These are phyloP conservation scores for Centroberyx gerrardi DNA, from an alignment of 2,797 vertebrate genomes.

Conservation along the genomic window DNA sequence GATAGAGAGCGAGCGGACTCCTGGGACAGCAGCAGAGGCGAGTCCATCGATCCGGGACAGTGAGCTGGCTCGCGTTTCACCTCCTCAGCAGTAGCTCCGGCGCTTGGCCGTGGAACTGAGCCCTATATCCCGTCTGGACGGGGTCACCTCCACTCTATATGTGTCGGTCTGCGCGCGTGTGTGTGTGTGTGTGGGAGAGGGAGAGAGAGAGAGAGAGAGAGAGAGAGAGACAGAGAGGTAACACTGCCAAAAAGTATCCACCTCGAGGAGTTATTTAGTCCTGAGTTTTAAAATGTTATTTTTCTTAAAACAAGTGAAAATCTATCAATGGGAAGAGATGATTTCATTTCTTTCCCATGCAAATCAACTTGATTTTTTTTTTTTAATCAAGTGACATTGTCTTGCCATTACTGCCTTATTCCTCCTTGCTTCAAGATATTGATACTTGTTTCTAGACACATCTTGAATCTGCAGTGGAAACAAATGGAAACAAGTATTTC, in stretches of 20 bases:
- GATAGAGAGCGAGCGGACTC: conserved; percentile 73
- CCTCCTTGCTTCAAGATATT: too few species aligned
- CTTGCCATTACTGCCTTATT: too few species aligned
- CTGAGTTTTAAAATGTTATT: too few species aligned
- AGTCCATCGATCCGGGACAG: conserved; percentile 81
- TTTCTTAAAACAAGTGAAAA: too few species aligned
- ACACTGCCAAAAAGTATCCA: background rate
- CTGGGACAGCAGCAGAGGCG: conserved; percentile 72
- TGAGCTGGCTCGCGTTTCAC: conserved; percentile 78
- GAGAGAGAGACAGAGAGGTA: conserved; percentile 19
- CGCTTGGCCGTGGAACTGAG: conserved; percentile 72
- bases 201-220: conserved; percentile 20
- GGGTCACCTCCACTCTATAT: conserved; percentile 77
- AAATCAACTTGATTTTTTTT: too few species aligned
- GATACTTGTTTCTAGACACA: too few species aligned
- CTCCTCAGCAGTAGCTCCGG: conserved; percentile 76
- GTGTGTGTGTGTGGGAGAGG: conserved; percentile 17
- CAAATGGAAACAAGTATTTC: too few species aligned
- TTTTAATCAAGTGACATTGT: too few species aligned
- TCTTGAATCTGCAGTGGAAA: too few species aligned
- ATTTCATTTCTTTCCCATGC: too few species aligned
- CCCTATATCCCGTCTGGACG: conserved; percentile 76
- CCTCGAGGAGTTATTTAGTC: too few species aligned
- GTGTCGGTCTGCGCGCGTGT: conserved; percentile 42
- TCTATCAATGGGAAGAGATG: too few species aligned